Base-by-base conservation (phyloP, 2,113 vertebrate species). In the Sylvia atricapilla region DNA sequence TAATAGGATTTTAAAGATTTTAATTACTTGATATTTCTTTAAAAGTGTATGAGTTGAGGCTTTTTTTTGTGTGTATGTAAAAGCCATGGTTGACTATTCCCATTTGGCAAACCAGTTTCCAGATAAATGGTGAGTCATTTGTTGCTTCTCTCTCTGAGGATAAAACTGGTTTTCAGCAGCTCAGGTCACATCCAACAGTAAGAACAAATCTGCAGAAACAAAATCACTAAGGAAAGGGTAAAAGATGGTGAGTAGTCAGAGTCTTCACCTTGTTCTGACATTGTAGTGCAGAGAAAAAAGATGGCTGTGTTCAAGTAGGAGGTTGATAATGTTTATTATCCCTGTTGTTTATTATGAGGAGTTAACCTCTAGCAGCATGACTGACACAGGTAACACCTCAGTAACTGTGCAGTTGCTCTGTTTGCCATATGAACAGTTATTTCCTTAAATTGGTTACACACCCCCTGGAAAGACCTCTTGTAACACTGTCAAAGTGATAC, bases 271-370 rank as follows among this genome's bases (percentile, higher is more conserved):
- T 83, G 15, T 27, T 68, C 66, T 63, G 47, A 43, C 10, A 28
- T 8, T 67, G 43, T 92, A 33, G 27, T 76, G 23, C 24, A 63
- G 47, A 73, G 52, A 86, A 93, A 18, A 84, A 50, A 31, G 55
- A 11, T 70, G 17, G 9, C 55, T 41, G 27, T 79, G 24, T 43
- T 87, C 9, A 4, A 64, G n/a, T 33, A 74, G 23, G 27, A 47
- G 18, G 9, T 37, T 92, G 43, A 90, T 62, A 78, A 75, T 77
- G 23, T 86, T 96, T 90, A 68, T 88, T 96, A 95, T 87, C 50
- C 19, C 46, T 46, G 31, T 84, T 83, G 24, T 60, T 95, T 92
- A 73, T 93, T 94, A 74, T 63, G 19, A 84, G 86, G 35, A 82
- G 70, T 85, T 73, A 64, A 90, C 69, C 31, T 95, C 66, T 86